Base-by-base conservation (phyloP, 1,140 invertebrate genomes). In the Lutraria rhynchaena region DNA sequence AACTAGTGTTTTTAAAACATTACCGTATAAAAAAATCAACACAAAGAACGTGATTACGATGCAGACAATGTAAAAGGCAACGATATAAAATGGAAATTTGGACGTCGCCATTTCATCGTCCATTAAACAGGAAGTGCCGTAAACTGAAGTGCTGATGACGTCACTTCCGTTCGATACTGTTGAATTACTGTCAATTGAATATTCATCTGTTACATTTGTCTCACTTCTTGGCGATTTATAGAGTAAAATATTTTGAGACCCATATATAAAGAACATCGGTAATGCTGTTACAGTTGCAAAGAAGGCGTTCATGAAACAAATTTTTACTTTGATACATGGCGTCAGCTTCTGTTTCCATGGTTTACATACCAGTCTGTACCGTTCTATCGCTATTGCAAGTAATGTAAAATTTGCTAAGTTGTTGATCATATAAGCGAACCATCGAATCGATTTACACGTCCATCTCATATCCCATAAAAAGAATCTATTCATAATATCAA, bases 301-400 rank as follows among this genome's bases (percentile, higher is more conserved):
- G 1, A 33, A 13, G 3, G 51, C n/a, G 51, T 55, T 57, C 1
- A n/a, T 15, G 3, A 31, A 35, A 57, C 69, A 71, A 7, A 71
- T 19, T 17, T 41, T 5, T 55, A 7, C 37, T 5, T 44, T 51
- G 9, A 33, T 57, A 22, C 11, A 15, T 1, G n/a, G 13, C 17
- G 31, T 71, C 17, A 53, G 57, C 41, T 71, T 71, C 31, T n/a
- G 69, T 55, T 55, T 71, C 69, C 49, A 57, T 29, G 69, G 69
- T n/a, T 55, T 57, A 31, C 69, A 71, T 3, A 71, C 31, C 2
- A 71, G 49, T 11, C 46, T 71, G 31, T 71, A 71, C 22, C 69
- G 46, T 53, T 71, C 69, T 9, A 57, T 19, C 1, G 69, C 69
- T 31, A 71, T 71, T 1, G 31, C 9, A 1, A 71, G 17, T 0